phyloP scores from a whole-genome alignment of 2,888 invertebrate genomes.

The Drosophila monieri region DNA sequence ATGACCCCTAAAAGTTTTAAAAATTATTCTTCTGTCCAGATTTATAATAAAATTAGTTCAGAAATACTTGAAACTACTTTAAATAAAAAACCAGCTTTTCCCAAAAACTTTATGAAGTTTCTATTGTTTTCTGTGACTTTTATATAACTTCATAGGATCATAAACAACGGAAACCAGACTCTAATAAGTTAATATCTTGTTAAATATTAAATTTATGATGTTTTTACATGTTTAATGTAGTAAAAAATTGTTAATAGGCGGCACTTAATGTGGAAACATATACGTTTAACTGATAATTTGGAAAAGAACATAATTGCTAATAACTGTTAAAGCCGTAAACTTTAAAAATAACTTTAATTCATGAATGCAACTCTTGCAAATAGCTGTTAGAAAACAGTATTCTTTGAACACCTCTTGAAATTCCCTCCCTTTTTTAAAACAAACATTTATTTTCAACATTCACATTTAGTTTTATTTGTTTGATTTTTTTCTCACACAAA shows the following conservation, averaged over 20 bases:
- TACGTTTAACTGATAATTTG: neutral
- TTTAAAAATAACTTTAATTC: neutral
- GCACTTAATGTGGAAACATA: neutral
- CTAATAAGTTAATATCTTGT: neutral
- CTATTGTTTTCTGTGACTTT: too few species aligned
- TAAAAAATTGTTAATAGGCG: neutral
- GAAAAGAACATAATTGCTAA: neutral
- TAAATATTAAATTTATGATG: neutral
- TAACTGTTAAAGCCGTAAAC: neutral
- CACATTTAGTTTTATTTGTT: conserved; percentile 18
- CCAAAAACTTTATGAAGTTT: too few species aligned
- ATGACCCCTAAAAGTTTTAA: too few species aligned
- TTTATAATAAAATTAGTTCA: too few species aligned
- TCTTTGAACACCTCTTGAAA: neutral
- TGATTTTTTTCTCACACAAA: conserved; percentile 46
- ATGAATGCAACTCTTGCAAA: conserved; percentile 6
- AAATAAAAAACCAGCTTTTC: too few species aligned
- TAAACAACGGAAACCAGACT: neutral
- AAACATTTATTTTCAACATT: conserved; percentile 10
- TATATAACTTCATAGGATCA: too few species aligned
- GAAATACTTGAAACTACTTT: too few species aligned
- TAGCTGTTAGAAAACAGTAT: neutral
- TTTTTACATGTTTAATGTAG: neutral
- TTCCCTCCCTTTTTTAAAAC: neutral
- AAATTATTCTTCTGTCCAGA: too few species aligned